Percentiles rank a stretch among this genome's conserved stretches.
phyloP scores from a whole-genome alignment of 2,113 vertebrate genomes.

The Spea multiplicata region DNA sequence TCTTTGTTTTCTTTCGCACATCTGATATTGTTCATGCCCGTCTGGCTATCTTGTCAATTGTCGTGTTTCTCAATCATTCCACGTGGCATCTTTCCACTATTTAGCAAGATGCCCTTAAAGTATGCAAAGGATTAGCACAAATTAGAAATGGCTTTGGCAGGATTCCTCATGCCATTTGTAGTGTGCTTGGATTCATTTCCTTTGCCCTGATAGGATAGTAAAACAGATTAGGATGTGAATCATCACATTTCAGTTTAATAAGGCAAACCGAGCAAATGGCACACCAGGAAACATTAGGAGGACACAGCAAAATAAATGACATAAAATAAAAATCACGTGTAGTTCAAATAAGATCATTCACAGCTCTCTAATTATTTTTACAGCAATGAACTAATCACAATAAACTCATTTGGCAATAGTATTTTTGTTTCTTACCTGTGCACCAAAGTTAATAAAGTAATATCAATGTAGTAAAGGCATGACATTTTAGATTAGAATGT shows the following conservation, averaged over 20 bases:
- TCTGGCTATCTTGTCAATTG: constrained; percentile 49
- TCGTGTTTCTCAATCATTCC: constrained; percentile 49
- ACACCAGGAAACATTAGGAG: constrained; percentile 29
- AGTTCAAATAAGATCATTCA: constrained; percentile 1
- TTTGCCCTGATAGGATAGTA: constrained; percentile 49
- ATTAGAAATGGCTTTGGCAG: constrained; percentile 49
- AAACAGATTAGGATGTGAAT: constrained; percentile 48
- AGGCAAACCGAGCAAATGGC: constrained; percentile 33
- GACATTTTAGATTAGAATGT: too few species aligned
- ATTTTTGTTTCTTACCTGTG: background rate
- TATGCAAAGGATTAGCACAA: constrained; percentile 50
- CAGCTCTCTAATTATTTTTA: constrained; percentile 1
- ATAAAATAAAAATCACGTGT: background rate
- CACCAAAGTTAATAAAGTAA: too few species aligned
- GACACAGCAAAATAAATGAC: constrained; percentile 3
- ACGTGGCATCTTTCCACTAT: constrained; percentile 46
- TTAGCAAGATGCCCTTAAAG: constrained; percentile 44
- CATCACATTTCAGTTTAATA: constrained; percentile 43
- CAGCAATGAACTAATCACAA: background rate
- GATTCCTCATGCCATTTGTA: constrained; percentile 46
- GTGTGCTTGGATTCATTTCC: constrained; percentile 46
- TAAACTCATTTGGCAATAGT: background rate
- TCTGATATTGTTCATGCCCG: constrained; percentile 46
- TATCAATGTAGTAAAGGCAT: too few species aligned
- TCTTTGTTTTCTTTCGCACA: constrained; percentile 46